Base-by-base conservation (phyloP, 2,888 invertebrate species). In the Pseudococcus longispinus region DNA sequence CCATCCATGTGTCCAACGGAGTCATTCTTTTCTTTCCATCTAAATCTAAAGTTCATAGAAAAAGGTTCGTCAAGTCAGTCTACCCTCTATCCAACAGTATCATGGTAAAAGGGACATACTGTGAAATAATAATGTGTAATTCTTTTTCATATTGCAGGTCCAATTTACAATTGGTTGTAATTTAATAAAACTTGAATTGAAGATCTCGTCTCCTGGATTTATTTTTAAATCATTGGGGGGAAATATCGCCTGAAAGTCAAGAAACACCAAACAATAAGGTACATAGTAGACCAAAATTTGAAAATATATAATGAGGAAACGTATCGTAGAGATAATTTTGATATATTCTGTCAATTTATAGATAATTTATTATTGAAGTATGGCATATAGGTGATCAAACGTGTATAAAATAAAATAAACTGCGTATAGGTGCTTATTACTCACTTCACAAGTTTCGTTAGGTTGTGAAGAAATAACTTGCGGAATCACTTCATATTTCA, bases 391-490 rank as follows among this genome's bases (percentile, higher is more conserved):
- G n/a, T n/a, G n/a, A n/a, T n/a, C n/a, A n/a, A n/a, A n/a, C n/a
- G n/a, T n/a, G n/a, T n/a, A n/a, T n/a, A n/a, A n/a, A n/a, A n/a
- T n/a, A n/a, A n/a, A n/a, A n/a, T n/a, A n/a, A n/a, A n/a, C n/a
- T n/a, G n/a, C n/a, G n/a, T n/a, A n/a, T n/a, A n/a, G n/a, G n/a
- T n/a, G n/a, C 6, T 51, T n/a, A 65, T 15, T 74, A 74, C 74
- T 74, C n/a, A 80, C 77, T 42, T 80, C 42, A n/a, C 37, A 80
- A 80, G 77, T 80, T 80, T 80, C 77, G 42, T 80, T 37, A 1
- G 77, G 77, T 42, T 37, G 77, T 13, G 29, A 26, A 3, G 77
- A 42, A 42, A 80, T 80, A 20, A 80, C 77, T 80, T 37, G 37
- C 15, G 77, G 77, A 42, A 42, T 80, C 9, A 80, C 29, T 42